These are phyloP conservation scores for Trematomus loennbergii DNA, from an alignment of 2,113 vertebrate species.

Conservation along the genomic window DNA sequence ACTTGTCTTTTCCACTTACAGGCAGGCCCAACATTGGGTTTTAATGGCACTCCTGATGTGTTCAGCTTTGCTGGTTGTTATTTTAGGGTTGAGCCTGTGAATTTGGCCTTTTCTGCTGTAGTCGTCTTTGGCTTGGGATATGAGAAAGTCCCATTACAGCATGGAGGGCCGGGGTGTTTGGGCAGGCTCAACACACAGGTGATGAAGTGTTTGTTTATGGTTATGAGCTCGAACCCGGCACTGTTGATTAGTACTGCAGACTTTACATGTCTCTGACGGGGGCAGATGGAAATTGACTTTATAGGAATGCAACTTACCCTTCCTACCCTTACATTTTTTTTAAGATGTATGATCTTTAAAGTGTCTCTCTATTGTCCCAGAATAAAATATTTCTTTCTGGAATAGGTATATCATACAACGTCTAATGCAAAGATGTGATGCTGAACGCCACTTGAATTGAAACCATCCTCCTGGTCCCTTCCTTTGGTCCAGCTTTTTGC, in stretches of 20 bases:
- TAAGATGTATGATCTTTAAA: neutral
- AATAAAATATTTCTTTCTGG: neutral
- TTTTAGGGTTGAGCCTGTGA: conserved; percentile 68
- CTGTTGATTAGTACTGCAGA: conserved; percentile 77
- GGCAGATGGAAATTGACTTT: conserved; percentile 59
- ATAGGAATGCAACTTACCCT: conserved; percentile 24
- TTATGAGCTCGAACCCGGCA: conserved; percentile 77
- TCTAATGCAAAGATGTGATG: neutral
- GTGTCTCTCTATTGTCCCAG: neutral
- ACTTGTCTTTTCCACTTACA: conserved; percentile 77
- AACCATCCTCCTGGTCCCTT: conserved; percentile 27
- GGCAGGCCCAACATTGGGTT: conserved; percentile 41
- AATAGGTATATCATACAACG: neutral
- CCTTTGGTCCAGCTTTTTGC: conserved; percentile 31
- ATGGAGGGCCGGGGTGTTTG: conserved; percentile 75
- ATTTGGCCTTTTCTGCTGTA: conserved; percentile 58
- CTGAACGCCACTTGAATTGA: neutral
- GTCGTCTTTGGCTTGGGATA: conserved; percentile 61
- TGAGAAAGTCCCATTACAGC: conserved; percentile 73
- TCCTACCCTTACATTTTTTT: conserved; percentile 30
- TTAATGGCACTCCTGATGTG: conserved; percentile 66
- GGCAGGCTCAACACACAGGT: conserved; percentile 71
- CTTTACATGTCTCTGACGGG: conserved; percentile 62
- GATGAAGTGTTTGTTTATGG: conserved; percentile 84
- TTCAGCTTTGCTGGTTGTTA: conserved; percentile 69